Evolutionary conservation across 2,888 invertebrate species (phyloP).

Genomic region (Azorinus chamasolen): DNA sequence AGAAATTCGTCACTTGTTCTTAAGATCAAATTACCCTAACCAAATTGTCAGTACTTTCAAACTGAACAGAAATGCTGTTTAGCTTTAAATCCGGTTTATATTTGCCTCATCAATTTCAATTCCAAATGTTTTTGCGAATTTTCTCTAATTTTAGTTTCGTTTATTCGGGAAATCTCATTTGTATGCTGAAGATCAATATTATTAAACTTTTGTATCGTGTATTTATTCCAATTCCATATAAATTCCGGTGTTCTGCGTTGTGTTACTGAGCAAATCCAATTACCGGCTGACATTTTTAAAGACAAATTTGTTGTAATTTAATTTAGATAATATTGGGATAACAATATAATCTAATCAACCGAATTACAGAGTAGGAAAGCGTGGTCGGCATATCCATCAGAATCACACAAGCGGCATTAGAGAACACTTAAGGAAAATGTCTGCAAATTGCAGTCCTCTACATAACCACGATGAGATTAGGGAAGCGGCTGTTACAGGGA

Average conservation of each 20-base stretch:
- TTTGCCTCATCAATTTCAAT: constrained; percentile 34
- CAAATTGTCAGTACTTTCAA: constrained; percentile 16
- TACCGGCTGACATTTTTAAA: constrained; percentile 66
- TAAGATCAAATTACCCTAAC: too few species aligned
- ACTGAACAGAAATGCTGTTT: constrained; percentile 14
- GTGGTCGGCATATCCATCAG: constrained; percentile 46
- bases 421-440: constrained; percentile 47
- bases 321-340: constrained; percentile 67
- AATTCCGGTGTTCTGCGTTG: constrained; percentile 57
- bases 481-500: too few species aligned
- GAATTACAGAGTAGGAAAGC: constrained; percentile 48
- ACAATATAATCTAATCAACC: constrained; percentile 61
- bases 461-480: constrained; percentile 6
- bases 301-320: constrained; percentile 67
- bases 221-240: constrained; percentile 56
- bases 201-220: constrained; percentile 43
- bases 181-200: constrained; percentile 22
- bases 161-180: constrained; percentile 27
- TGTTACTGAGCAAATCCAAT: constrained; percentile 60
- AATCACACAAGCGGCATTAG: constrained; percentile 36
- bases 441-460: constrained; percentile 33
- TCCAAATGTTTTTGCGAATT: constrained; percentile 14
- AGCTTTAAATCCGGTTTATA: constrained; percentile 9
- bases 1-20: too few species aligned
- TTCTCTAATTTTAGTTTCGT: constrained; percentile 26